Evolutionary conservation across 2,888 invertebrate genomes (phyloP), one percentile per base, ranked within the genome.

Genomic region (Melipona beecheii): DNA sequence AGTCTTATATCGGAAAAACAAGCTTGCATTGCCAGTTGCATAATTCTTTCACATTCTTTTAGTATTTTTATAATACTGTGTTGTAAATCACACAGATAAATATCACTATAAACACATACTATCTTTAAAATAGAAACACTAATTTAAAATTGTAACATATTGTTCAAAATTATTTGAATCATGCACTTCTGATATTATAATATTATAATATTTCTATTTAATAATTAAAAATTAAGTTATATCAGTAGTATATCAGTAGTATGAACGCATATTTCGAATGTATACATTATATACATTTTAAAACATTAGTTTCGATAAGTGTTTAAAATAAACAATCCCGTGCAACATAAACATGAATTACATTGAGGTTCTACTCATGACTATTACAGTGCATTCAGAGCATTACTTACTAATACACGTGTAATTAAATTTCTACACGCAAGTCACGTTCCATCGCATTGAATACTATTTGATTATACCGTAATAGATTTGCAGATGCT

Each of bases 401-500:
- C 75, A 60, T 78, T 60, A 68, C 43, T 75, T 75, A 78, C 66
- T 78, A 78, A 78, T 27, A 60, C 75, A 58, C 43, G 66, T 52
- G 50, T 52, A 27, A 9, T 49, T 17, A 73, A 73, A 50, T 5
- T 27, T 75, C 68, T 36, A 36, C 60, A 78, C 24, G 58, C 74
- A 17, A 24, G 66, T 78, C 78, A 78, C 75, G 78, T 78, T 60
- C 56, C 52, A 60, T 66, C 50, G 36, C 50, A 43, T 74, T 75
- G 75, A 74, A 78, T 78, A 68, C 74, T 78, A 75, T 68, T 78
- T 78, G 74, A 78, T 78, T 60, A n/a, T 52, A 60, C 27, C n/a
- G 58, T 21, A 31, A 58, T 64, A 58, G 74, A 78, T 60, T 74
- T 66, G 75, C 11, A 31, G 15, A 0, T 27, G 36, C 24, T 65